A percentile compares a stretch with the other conserved stretches of the same genome.
Evolutionary conservation across 1,140 invertebrate genomes (phyloP).

Genomic region (Geopemphigus sp.): DNA sequence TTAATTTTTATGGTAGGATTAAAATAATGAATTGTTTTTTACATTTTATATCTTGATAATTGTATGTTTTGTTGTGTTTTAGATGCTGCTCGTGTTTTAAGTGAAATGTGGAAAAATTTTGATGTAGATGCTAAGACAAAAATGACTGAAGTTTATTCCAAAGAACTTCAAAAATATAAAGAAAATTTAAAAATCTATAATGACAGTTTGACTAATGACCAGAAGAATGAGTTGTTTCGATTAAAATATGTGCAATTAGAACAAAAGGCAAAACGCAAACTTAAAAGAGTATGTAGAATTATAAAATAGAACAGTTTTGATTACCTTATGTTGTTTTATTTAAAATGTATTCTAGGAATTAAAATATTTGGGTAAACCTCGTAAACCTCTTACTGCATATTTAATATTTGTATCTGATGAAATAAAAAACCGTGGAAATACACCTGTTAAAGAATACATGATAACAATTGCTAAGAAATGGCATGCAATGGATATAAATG

Average conservation of each 20-base stretch:
- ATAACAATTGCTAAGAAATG: slow-evolving; percentile 28
- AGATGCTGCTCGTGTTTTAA: slow-evolving; percentile 4
- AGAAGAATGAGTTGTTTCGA: slow-evolving; percentile 29
- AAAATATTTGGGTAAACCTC: slow-evolving; percentile 40
- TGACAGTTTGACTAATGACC: slow-evolving; percentile 7
- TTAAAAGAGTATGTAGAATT: slow-evolving; percentile 27
- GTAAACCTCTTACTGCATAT: slow-evolving; percentile 36
- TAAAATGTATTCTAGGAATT: slow-evolving; percentile 32
- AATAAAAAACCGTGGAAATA: slow-evolving; percentile 28
- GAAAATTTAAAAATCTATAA: slow-evolving; percentile 1
- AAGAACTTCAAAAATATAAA: slow-evolving; percentile 39
- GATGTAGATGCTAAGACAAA: slow-evolving; percentile 15
- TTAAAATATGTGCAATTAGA: neutral
- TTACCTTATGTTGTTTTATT: neutral
- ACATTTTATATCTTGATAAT: neutral
- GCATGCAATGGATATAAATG: slow-evolving; percentile 11
- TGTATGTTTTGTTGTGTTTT: slow-evolving; percentile 20
- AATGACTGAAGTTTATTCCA: slow-evolving; percentile 15
- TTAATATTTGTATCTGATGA: slow-evolving; percentile 23
- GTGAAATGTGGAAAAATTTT: slow-evolving; percentile 32
- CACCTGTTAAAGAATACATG: slow-evolving; percentile 11
- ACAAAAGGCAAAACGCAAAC: slow-evolving; percentile 34
- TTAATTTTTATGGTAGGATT: neutral
- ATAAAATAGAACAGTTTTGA: neutral
- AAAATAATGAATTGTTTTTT: neutral